Conservation (phyloP, 30 jellyfish, hydroid and myxozoan species). For the Hydra vulgaris region DNA sequence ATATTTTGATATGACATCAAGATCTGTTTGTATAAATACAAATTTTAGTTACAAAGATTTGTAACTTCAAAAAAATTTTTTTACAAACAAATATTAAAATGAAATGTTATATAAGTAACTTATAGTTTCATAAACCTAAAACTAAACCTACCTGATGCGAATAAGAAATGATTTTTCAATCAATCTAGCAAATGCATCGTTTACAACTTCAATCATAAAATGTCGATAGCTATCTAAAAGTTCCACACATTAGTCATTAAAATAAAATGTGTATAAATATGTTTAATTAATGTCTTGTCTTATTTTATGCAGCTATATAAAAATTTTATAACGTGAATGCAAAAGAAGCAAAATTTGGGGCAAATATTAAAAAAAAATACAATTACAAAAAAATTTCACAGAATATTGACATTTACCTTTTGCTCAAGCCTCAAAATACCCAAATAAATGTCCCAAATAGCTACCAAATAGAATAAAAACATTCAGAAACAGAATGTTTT, state of each 20-base stretch:
- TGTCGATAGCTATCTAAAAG: slow-evolving; percentile 36
- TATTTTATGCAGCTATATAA: background rate
- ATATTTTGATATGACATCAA: too few relatives aligned
- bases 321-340: too few relatives aligned
- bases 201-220: slow-evolving; percentile 37
- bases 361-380: too few relatives aligned
- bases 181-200: slow-evolving; percentile 57
- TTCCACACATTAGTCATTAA: background rate
- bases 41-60: background rate
- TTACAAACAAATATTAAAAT: background rate
- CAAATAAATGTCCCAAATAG: too few relatives aligned
- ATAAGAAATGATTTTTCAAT: slow-evolving; percentile 41
- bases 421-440: too few relatives aligned
- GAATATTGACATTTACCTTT: too few relatives aligned
- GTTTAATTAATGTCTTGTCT: background rate
- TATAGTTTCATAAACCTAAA: background rate
- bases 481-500: too few relatives aligned
- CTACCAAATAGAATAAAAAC: too few relatives aligned
- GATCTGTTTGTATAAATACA: too few relatives aligned
- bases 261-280: background rate
- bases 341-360: too few relatives aligned
- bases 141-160: slow-evolving; percentile 36
- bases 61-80: background rate
- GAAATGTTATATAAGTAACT: background rate
- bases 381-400: too few relatives aligned